These are phyloP conservation scores for Helicolenus hilgendorfi DNA, from an alignment of 2,797 vertebrate genomes.

Conservation along the genomic window DNA sequence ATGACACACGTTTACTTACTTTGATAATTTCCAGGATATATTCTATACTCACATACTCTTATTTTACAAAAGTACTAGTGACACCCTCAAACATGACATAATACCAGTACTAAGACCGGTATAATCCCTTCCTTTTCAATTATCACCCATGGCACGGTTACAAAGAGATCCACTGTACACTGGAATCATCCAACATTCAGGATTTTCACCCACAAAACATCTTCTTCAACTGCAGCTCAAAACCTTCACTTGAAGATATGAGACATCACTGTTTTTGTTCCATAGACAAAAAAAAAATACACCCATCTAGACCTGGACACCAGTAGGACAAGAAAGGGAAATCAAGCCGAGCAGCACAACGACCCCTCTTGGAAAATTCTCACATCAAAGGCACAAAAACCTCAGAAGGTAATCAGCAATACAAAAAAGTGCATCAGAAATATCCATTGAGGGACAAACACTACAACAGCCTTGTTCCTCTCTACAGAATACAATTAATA, in stretches of 20 bases:
- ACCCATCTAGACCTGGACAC: constrained; percentile 14
- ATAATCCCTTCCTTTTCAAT: constrained; percentile 28
- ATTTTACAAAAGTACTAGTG: constrained; percentile 18
- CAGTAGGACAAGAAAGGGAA: constrained; percentile 1
- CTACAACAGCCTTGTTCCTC: constrained; percentile 27
- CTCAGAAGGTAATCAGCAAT: constrained; percentile 51
- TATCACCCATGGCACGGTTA: constrained; percentile 23
- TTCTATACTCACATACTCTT: constrained; percentile 13
- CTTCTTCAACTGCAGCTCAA: not conserved
- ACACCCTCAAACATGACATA: constrained; percentile 17
- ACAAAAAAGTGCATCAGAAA: constrained; percentile 81
- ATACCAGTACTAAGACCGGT: constrained; percentile 4
- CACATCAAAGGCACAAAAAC: constrained; percentile 33
- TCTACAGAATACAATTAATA: constrained; percentile 81
- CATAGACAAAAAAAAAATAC: constrained; percentile 11
- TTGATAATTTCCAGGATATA: constrained; percentile 20
- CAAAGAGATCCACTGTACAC: constrained; percentile 1
- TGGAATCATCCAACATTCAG: constrained; percentile 23
- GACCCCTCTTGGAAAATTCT: not conserved
- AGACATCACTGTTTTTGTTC: constrained; percentile 21
- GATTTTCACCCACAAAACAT: constrained; percentile 18
- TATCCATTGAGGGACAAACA: constrained; percentile 57
- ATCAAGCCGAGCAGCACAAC: constrained; percentile 11
- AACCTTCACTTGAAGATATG: constrained; percentile 3
- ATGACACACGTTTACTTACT: constrained; percentile 3